phyloP scores from a whole-genome alignment of 1,140 invertebrate species.

The Phthorimaea operculella region DNA sequence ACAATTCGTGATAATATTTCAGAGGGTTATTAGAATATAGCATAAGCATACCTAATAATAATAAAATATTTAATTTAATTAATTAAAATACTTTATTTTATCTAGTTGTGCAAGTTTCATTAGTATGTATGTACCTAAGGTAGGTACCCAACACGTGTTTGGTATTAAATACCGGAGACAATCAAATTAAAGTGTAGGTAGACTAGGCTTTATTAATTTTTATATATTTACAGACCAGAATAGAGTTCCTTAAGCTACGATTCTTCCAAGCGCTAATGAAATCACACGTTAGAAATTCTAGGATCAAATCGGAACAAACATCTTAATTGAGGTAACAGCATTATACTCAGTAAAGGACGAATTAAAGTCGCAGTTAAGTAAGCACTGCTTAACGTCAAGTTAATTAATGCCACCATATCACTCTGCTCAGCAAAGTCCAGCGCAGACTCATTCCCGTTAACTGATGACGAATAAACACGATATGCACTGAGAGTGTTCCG shows the following conservation, averaged over 20 bases:
- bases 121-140: too few species aligned
- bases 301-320: too few species aligned
- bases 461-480: conserved; percentile 30
- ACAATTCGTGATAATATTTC: too few species aligned
- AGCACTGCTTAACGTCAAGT: conserved; percentile 40
- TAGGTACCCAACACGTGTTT: too few species aligned
- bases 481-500: conserved; percentile 43
- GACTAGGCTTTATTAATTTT: neutral
- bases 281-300: neutral
- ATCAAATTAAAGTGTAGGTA: too few species aligned
- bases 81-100: too few species aligned
- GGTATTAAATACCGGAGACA: too few species aligned
- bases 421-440: conserved; percentile 21
- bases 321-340: neutral
- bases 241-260: neutral
- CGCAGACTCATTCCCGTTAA: conserved; percentile 20
- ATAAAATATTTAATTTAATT: too few species aligned
- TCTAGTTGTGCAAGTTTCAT: too few species aligned
- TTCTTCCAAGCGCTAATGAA: neutral
- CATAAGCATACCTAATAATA: too few species aligned
- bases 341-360: conserved; percentile 44
- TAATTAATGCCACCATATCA: conserved; percentile 28
- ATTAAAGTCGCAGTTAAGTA: conserved; percentile 40
- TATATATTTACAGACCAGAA: neutral
- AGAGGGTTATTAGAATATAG: too few species aligned